Conservation (phyloP, 2,113 vertebrate species). For the Dicentrarchus labrax region DNA sequence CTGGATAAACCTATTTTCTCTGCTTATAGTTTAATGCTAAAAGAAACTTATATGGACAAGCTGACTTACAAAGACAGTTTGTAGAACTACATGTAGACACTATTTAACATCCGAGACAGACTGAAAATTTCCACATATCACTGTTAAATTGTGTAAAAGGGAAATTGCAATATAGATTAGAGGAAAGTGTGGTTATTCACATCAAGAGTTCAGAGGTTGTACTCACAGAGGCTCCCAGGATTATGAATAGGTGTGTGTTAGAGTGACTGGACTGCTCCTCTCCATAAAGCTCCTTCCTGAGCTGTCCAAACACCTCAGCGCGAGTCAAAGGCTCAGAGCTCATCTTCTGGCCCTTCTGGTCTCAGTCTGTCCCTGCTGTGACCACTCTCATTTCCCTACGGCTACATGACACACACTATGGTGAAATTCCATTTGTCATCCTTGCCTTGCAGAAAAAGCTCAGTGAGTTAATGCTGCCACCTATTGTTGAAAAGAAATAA, state of each 20-base stretch:
- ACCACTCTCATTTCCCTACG: background rate
- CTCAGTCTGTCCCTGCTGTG: slow-evolving; percentile 5
- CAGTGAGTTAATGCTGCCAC: slow-evolving; percentile 61
- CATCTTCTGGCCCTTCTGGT: slow-evolving; percentile 60
- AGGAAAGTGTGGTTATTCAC: background rate
- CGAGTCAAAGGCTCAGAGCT: slow-evolving; percentile 70
- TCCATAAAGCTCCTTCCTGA: slow-evolving; percentile 86
- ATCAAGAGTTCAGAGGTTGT: slow-evolving; percentile 7
- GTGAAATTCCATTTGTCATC: slow-evolving; percentile 40
- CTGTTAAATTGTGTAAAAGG: background rate
- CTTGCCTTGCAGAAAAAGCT: slow-evolving; percentile 40
- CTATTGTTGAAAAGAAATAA: slow-evolving; percentile 50
- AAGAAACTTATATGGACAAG: background rate
- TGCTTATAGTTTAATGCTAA: background rate
- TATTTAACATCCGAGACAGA: background rate
- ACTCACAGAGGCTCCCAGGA: slow-evolving; percentile 92
- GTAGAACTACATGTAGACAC: background rate
- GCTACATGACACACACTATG: slow-evolving; percentile 4
- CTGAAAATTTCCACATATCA: background rate
- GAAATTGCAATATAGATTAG: background rate
- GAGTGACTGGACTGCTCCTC: slow-evolving; percentile 78
- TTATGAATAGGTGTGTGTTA: slow-evolving; percentile 86
- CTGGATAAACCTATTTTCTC: background rate
- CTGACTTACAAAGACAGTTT: background rate
- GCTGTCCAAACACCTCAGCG: slow-evolving; percentile 86